phyloP scores from a whole-genome alignment of 2,113 vertebrate genomes.

The Melierax canorus region DNA sequence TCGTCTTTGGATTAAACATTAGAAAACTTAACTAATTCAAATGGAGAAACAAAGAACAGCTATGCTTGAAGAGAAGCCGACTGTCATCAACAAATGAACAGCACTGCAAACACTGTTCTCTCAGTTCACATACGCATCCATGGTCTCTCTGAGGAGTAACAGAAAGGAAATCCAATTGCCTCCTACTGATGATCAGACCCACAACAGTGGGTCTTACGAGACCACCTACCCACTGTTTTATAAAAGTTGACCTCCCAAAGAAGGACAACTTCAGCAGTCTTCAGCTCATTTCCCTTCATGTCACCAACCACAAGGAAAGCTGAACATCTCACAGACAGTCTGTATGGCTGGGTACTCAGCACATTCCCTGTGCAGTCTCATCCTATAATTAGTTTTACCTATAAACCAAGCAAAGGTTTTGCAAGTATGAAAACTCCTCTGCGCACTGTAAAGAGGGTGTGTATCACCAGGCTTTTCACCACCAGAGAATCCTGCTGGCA shows the following conservation, averaged over 20 bases:
- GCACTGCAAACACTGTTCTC: background rate
- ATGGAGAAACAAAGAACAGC: background rate
- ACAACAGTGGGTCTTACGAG: background rate
- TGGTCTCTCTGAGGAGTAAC: background rate
- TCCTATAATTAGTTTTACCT: background rate
- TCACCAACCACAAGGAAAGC: background rate
- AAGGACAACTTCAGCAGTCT: background rate
- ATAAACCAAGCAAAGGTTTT: background rate
- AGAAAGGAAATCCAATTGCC: background rate
- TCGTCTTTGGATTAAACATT: background rate
- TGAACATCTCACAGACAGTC: background rate
- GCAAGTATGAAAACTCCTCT: background rate
- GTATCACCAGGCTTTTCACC: background rate
- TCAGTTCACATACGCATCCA: too few species aligned
- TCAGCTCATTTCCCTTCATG: background rate
- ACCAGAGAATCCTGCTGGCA: background rate
- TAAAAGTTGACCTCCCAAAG: background rate
- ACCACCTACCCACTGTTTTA: background rate
- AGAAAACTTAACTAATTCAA: background rate
- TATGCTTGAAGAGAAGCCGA: background rate
- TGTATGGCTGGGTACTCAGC: background rate
- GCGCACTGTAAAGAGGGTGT: background rate
- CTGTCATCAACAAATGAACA: rapidly evolving
- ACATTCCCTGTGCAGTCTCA: background rate
- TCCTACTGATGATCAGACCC: background rate